phyloP scores from a whole-genome alignment of 2,888 invertebrate species.

The Elmis aenea region DNA sequence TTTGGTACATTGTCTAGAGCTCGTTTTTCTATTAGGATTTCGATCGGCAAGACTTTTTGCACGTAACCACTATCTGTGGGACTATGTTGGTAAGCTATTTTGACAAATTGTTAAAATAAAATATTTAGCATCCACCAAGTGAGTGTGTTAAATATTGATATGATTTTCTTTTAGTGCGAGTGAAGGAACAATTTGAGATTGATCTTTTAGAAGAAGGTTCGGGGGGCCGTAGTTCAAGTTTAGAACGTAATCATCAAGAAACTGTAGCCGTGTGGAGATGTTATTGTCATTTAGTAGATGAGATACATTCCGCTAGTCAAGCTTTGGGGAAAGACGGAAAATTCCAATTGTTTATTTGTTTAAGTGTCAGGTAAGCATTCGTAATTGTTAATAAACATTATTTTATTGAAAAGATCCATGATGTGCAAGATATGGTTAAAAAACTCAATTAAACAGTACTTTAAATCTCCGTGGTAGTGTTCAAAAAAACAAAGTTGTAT shows the following conservation, averaged over 20 bases:
- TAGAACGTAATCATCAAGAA: constrained; percentile 45
- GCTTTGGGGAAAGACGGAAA: constrained; percentile 96
- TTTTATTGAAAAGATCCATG: not conserved
- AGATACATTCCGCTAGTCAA: constrained; percentile 78
- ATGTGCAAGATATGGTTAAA: too few species aligned
- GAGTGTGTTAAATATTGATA: too few species aligned
- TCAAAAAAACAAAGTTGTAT: too few species aligned
- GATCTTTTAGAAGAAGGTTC: constrained; percentile 60
- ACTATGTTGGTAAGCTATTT: constrained; percentile 78
- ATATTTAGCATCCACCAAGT: too few species aligned
- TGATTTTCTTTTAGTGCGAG: constrained; percentile 57
- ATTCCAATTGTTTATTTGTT: constrained; percentile 93
- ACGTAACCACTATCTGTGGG: constrained; percentile 95
- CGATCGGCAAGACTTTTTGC: constrained; percentile 90
- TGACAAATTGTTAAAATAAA: too few species aligned
- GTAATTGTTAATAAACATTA: not conserved
- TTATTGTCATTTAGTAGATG: constrained; percentile 84
- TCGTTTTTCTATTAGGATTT: constrained; percentile 93
- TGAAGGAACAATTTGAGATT: constrained; percentile 76
- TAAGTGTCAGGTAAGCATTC: constrained; percentile 88
- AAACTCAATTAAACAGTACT: too few species aligned
- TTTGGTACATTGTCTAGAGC: constrained; percentile 87
- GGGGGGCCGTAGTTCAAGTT: constrained; percentile 40
- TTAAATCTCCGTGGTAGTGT: too few species aligned
- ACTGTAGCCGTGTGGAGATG: constrained; percentile 74